phyloP scores from a whole-genome alignment of 1,140 invertebrate genomes.

The Caenorhabditis remanei region DNA sequence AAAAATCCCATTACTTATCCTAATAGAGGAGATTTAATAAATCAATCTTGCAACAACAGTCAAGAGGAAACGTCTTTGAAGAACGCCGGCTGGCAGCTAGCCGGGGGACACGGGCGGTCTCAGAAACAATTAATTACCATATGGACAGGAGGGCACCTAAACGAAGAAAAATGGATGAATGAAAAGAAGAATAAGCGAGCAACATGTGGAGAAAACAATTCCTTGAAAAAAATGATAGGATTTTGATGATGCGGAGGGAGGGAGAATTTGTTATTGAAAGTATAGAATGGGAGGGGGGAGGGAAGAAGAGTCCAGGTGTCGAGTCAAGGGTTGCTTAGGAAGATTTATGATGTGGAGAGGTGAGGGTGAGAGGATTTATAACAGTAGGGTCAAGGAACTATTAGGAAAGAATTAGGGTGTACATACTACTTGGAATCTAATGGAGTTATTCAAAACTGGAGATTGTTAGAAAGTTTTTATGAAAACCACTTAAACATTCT shows the following conservation, averaged over 20 bases:
- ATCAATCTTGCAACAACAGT: constrained; percentile 38
- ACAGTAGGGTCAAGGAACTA: constrained; percentile 31
- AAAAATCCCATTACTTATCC: background rate
- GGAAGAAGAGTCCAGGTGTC: constrained; percentile 16
- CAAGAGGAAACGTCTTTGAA: background rate
- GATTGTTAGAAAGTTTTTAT: too few species aligned
- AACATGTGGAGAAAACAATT: background rate
- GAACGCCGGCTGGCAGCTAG: background rate
- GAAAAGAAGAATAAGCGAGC: constrained; percentile 13
- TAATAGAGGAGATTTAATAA: background rate
- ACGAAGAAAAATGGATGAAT: background rate
- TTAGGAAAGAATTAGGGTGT: background rate
- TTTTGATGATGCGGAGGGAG: background rate
- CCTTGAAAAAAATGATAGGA: constrained; percentile 24
- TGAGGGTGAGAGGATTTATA: constrained; percentile 10
- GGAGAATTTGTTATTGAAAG: constrained; percentile 48
- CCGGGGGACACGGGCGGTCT: constrained; percentile 16
- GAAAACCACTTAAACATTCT: too few species aligned
- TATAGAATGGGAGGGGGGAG: background rate
- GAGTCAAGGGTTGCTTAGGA: constrained; percentile 35
- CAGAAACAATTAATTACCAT: constrained; percentile 34
- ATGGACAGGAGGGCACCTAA: background rate
- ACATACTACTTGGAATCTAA: too few species aligned
- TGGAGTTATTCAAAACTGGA: too few species aligned
- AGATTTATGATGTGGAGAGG: too few species aligned